These are phyloP conservation scores for Drosophila hydei DNA, from an alignment of 1,140 invertebrate genomes.

Conservation along the genomic window DNA sequence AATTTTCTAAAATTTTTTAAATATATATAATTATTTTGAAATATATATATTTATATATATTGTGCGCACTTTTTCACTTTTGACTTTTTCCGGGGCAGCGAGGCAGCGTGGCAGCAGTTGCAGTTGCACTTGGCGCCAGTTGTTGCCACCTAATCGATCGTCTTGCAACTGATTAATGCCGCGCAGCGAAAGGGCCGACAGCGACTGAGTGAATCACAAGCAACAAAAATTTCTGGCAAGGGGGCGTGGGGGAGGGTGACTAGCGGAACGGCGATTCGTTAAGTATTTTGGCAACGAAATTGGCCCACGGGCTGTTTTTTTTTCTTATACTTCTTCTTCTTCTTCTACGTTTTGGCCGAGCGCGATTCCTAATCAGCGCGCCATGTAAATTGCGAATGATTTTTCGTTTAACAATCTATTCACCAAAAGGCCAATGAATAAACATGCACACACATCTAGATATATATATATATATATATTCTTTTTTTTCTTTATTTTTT, in stretches of 20 bases:
- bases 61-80: slow-evolving; percentile 15
- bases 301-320: slow-evolving; percentile 12
- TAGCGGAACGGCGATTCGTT: too few species aligned
- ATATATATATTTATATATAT: background rate
- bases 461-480: too few species aligned
- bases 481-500: slow-evolving; percentile 18
- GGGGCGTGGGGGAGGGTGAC: too few species aligned
- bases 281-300: slow-evolving; percentile 45
- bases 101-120: background rate
- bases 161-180: slow-evolving; percentile 82
- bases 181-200: slow-evolving; percentile 51
- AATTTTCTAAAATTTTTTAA: slow-evolving; percentile 3
- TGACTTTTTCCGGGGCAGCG: background rate
- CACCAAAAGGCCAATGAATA: slow-evolving; percentile 12
- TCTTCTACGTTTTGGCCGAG: slow-evolving; percentile 35
- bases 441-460: background rate
- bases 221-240: too few species aligned
- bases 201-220: slow-evolving; percentile 55
- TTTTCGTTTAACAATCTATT: slow-evolving; percentile 17
- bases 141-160: slow-evolving; percentile 82
- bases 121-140: slow-evolving; percentile 51
- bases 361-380: slow-evolving; percentile 47
- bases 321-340: too few species aligned
- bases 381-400: slow-evolving; percentile 47
- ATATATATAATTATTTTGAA: background rate